These are phyloP conservation scores for Pachliopta kotzebuea DNA, from an alignment of 2,888 invertebrate genomes.

Conservation along the genomic window DNA sequence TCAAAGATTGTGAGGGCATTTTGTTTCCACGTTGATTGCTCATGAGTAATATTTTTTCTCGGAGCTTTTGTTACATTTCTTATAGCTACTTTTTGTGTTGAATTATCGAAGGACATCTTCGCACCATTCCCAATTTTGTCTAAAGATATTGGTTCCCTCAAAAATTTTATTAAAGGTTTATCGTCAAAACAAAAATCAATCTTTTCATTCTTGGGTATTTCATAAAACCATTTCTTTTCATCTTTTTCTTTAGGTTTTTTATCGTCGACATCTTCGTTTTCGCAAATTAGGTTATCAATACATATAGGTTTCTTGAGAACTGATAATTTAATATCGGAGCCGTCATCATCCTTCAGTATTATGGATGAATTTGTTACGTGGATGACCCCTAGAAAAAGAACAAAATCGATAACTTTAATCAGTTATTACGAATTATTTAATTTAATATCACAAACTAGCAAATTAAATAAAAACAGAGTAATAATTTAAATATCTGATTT, in stretches of 20 bases:
- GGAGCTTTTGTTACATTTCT: conserved; percentile 39
- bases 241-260: conserved; percentile 11
- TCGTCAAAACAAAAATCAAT: conserved; percentile 15
- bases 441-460: not conserved
- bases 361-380: conserved; percentile 52
- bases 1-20: conserved; percentile 58
- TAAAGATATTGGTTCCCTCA: conserved; percentile 53
- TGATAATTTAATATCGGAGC: conserved; percentile 47
- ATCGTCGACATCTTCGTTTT: conserved; percentile 37
- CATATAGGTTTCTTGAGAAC: conserved; percentile 54
- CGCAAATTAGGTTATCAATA: conserved; percentile 44
- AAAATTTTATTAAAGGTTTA: conserved; percentile 35
- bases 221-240: conserved; percentile 10
- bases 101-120: conserved; percentile 31
- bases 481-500: not conserved
- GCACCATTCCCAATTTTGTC: conserved; percentile 41
- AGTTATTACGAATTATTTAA: not conserved
- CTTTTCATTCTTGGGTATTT: conserved; percentile 8
- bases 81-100: conserved; percentile 38
- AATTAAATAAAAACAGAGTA: not conserved
- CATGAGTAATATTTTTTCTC: conserved; percentile 5
- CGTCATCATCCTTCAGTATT: conserved; percentile 53
- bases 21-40: conserved; percentile 45
- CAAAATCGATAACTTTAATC: conserved; percentile 6
- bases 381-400: conserved; percentile 57